Percentiles rank a stretch among this genome's conserved stretches.
Evolutionary conservation across 2,113 vertebrate species (phyloP).

Genomic region (Camelus dromedarius): DNA sequence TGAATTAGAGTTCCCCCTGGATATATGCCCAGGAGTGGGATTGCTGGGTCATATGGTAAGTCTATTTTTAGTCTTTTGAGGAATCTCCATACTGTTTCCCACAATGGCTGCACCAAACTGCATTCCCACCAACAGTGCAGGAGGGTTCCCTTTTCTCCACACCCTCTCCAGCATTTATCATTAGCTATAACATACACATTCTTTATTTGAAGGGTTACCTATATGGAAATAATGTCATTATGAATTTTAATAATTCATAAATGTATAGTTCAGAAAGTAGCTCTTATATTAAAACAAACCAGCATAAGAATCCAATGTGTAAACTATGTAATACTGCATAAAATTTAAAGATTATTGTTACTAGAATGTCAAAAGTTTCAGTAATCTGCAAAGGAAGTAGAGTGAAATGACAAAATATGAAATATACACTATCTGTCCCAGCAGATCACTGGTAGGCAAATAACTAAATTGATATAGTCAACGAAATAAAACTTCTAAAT

Average conservation of each 20-base stretch:
- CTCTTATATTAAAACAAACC: constrained; percentile 28
- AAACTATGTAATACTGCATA: constrained; percentile 47
- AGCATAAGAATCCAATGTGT: neutral
- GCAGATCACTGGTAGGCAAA: neutral
- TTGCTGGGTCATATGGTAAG: too few species aligned
- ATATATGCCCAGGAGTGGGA: too few species aligned
- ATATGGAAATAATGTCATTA: neutral
- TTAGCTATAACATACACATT: constrained; percentile 6
- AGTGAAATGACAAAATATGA: constrained; percentile 19
- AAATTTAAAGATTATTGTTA: constrained; percentile 49
- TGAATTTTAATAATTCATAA: constrained; percentile 32
- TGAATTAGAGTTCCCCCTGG: too few species aligned
- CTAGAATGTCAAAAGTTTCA: neutral
- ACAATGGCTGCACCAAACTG: too few species aligned
- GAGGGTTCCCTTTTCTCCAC: too few species aligned
- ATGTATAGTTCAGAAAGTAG: constrained; percentile 20
- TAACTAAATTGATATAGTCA: neutral
- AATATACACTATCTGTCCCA: constrained; percentile 8
- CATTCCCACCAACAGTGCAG: too few species aligned
- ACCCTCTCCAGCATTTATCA: too few species aligned
- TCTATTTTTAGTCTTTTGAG: too few species aligned
- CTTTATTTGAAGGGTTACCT: constrained; percentile 30
- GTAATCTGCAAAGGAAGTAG: constrained; percentile 37
- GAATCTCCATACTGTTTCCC: too few species aligned
- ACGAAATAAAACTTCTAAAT: constrained; percentile 39